Conservation (phyloP, 2,113 vertebrate genomes). For the Paralichthys olivaceus region DNA sequence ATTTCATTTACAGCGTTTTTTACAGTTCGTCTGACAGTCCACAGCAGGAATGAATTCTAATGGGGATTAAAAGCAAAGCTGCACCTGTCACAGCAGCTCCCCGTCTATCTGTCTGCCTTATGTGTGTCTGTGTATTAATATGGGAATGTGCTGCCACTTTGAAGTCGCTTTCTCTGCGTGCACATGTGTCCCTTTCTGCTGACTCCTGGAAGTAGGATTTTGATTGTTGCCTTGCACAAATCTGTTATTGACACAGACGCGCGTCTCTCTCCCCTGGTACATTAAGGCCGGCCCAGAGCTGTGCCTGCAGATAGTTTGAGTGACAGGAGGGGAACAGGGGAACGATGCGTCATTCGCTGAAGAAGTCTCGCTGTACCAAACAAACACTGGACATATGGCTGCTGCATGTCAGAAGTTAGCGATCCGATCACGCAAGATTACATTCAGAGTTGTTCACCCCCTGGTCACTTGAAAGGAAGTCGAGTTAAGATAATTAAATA, state of each 20-base stretch:
- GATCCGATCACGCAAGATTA: too few species aligned
- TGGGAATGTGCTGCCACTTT: constrained; percentile 26
- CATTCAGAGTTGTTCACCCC: too few species aligned
- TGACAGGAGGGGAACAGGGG: constrained; percentile 47
- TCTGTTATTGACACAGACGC: constrained; percentile 20
- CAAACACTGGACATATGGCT: constrained; percentile 9
- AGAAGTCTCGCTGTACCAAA: constrained; percentile 20
- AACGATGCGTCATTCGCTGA: constrained; percentile 32
- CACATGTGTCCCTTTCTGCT: constrained; percentile 30
- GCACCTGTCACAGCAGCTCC: constrained; percentile 63
- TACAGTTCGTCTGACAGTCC: constrained; percentile 40
- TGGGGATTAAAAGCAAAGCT: constrained; percentile 66
- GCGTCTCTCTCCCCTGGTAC: constrained; percentile 19
- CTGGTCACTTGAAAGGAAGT: too few species aligned
- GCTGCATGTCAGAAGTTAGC: constrained; percentile 21
- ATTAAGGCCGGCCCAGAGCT: constrained; percentile 32
- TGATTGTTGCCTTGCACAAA: background rate
- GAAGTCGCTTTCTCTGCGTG: constrained; percentile 9
- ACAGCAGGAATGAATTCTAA: constrained; percentile 53
- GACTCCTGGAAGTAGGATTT: constrained; percentile 36
- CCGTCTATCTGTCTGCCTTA: constrained; percentile 28
- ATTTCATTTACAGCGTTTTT: constrained; percentile 22
- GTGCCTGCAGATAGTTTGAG: constrained; percentile 47
- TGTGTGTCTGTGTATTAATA: background rate
- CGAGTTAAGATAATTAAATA: too few species aligned